Evolutionary conservation across 2,113 vertebrate species (phyloP).

Genomic region (Heterotilapia buettikoferi): DNA sequence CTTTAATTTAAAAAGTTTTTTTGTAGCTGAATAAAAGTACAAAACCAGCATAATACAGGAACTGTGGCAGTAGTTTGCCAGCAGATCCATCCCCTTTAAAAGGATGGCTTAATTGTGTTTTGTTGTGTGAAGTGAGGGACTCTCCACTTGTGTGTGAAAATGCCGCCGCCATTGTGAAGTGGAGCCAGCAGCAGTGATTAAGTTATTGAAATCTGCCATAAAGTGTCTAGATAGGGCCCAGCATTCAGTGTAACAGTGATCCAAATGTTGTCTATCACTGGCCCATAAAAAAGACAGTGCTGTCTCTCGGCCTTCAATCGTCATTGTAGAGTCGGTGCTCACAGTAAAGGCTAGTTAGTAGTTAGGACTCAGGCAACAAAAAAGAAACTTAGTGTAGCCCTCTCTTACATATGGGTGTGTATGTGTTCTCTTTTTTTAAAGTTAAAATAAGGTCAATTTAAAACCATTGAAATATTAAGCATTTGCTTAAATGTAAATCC

Average conservation of each 20-base stretch:
- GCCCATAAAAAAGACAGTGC: neutral
- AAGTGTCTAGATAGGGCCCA: neutral
- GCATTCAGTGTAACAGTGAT: neutral
- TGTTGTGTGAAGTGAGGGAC: neutral
- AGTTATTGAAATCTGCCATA: neutral
- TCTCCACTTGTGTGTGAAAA: neutral
- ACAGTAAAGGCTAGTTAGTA: neutral
- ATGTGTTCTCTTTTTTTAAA: neutral
- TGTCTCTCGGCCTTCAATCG: fast-evolving
- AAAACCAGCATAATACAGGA: neutral
- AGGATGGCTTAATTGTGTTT: neutral
- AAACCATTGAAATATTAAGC: neutral
- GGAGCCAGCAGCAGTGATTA: neutral
- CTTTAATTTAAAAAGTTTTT: neutral
- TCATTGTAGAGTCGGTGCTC: neutral
- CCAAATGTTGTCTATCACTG: neutral
- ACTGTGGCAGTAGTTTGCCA: neutral
- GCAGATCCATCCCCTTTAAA: neutral
- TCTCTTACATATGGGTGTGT: neutral
- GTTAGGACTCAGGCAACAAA: fast-evolving
- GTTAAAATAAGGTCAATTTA: neutral
- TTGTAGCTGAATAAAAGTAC: neutral
- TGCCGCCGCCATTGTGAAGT: neutral
- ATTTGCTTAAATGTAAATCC: neutral
- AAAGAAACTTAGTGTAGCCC: neutral